Percentiles rank a stretch among this genome's conserved stretches.
Evolutionary conservation across 2,113 vertebrate genomes (phyloP).

Genomic region (Nansenia antarctica): DNA sequence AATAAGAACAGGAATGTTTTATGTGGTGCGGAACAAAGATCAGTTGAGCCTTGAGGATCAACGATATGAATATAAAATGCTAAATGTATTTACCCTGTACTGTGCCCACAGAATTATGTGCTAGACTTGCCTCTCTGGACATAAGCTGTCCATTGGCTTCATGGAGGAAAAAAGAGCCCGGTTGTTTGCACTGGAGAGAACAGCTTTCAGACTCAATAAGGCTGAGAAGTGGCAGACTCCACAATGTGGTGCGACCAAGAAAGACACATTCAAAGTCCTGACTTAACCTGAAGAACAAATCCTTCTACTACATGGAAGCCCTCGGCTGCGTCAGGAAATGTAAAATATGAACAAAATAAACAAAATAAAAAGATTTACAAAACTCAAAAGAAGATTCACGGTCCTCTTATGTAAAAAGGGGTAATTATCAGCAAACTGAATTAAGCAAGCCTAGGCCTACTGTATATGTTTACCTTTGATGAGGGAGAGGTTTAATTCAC

Average conservation of each 20-base stretch:
- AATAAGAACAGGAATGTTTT: constrained; percentile 59
- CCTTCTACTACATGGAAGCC: constrained; percentile 20
- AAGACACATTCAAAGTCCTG: constrained; percentile 59
- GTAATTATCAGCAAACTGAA: neutral
- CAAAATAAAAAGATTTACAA: neutral
- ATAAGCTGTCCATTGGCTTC: constrained; percentile 62
- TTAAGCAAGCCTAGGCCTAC: neutral
- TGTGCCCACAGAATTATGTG: constrained; percentile 61
- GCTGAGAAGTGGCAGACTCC: constrained; percentile 69
- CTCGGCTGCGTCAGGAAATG: neutral
- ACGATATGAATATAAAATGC: constrained; percentile 64
- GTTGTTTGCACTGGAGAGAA: constrained; percentile 68
- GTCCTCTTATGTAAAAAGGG: neutral
- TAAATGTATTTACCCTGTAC: constrained; percentile 66
- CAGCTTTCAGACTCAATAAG: constrained; percentile 71
- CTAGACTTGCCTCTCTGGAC: constrained; percentile 44
- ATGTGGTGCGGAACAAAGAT: constrained; percentile 64
- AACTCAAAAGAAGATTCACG: too few relatives aligned
- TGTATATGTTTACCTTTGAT: too few relatives aligned
- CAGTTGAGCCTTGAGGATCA: constrained; percentile 52
- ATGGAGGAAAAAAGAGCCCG: constrained; percentile 41
- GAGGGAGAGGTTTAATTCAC: too few relatives aligned
- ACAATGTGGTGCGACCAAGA: constrained; percentile 67
- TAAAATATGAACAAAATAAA: constrained; percentile 15
- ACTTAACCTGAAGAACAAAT: constrained; percentile 44